These are phyloP conservation scores for Nephrotoma flavescens DNA, from an alignment of 2,888 invertebrate species.

Conservation along the genomic window DNA sequence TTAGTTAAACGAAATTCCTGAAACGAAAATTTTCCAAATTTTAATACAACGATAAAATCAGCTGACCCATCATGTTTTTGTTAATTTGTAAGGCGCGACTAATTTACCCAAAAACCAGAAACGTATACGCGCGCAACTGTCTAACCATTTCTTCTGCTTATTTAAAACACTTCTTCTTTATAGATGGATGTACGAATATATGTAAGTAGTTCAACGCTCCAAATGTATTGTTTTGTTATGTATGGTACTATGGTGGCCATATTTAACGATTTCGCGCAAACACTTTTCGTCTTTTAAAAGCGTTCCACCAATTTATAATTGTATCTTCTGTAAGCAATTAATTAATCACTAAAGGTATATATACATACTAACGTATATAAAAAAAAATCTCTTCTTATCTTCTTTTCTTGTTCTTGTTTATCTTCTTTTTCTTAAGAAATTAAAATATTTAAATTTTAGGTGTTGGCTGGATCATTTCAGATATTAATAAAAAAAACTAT, in stretches of 20 bases:
- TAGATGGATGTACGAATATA: too few species aligned
- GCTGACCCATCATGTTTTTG: too few species aligned
- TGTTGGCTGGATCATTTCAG: not conserved
- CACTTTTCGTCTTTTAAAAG: not conserved
- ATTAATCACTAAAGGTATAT: not conserved
- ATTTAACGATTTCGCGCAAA: not conserved
- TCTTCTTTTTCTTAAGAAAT: not conserved
- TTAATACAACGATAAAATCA: too few species aligned
- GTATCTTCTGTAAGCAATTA: not conserved
- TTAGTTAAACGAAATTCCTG: too few species aligned
- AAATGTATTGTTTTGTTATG: not conserved
- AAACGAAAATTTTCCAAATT: too few species aligned
- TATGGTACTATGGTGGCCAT: not conserved
- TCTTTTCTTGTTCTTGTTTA: not conserved
- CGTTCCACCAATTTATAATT: not conserved
- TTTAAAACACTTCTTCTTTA: not conserved
- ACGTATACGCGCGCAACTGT: not conserved
- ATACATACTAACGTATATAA: not conserved
- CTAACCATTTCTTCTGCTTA: not conserved
- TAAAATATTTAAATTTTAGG: not conserved
- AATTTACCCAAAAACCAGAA: not conserved
- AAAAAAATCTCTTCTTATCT: not conserved
- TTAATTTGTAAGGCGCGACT: not conserved
- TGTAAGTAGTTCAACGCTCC: not conserved
- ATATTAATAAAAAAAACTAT: not conserved